Percentiles rank a stretch among this genome's conserved stretches.
These are phyloP conservation scores for Leptinotarsa undecemlineata DNA, from an alignment of 1,140 invertebrate species.

Conservation along the genomic window DNA sequence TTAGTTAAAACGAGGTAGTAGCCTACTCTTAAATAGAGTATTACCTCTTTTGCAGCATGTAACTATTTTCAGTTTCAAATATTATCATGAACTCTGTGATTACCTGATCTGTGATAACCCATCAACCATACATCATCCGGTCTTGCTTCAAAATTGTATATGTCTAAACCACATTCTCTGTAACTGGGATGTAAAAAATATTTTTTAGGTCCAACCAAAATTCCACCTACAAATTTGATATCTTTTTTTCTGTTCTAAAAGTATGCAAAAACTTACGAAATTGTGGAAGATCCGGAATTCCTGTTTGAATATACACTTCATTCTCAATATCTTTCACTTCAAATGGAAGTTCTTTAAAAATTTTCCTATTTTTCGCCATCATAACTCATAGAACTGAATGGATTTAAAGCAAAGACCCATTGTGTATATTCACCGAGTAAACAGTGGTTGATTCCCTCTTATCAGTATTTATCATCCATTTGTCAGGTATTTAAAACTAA, in stretches of 20 bases:
- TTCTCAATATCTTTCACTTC: not conserved
- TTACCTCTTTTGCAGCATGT: too few relatives aligned
- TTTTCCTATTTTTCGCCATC: constrained; percentile 1
- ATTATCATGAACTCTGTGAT: not conserved
- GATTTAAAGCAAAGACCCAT: not conserved
- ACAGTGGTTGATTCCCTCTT: not conserved
- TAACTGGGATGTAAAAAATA: constrained; percentile 72
- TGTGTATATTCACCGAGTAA: not conserved
- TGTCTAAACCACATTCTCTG: constrained; percentile 63
- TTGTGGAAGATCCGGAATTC: not conserved
- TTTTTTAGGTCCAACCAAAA: constrained; percentile 69
- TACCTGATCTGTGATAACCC: constrained; percentile 79
- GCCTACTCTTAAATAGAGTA: too few relatives aligned
- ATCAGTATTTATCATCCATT: not conserved
- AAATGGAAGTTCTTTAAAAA: constrained; percentile 13
- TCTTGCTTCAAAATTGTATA: constrained; percentile 71
- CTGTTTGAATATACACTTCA: not conserved
- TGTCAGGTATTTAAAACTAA: not conserved
- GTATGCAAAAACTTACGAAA: not conserved
- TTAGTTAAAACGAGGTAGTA: too few relatives aligned
- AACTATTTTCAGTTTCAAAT: too few relatives aligned
- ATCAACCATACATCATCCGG: constrained; percentile 71
- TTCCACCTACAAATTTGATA: not conserved
- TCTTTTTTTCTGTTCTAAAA: not conserved
- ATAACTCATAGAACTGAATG: too few relatives aligned